Base-by-base conservation (phyloP, 1,140 invertebrate species). In the Aphelinus certus region DNA sequence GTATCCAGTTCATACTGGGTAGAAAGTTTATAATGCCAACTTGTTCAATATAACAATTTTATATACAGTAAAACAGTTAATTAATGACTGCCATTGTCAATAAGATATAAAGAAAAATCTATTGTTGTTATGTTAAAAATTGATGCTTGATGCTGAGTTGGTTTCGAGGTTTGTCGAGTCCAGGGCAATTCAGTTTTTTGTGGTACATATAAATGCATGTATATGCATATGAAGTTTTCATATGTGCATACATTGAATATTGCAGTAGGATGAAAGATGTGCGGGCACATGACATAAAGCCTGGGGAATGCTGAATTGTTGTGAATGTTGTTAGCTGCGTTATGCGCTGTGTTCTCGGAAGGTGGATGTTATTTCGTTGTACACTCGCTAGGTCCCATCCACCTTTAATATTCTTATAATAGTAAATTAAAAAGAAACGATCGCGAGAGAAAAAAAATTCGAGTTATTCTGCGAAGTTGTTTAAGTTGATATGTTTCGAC, bases 261-360 rank as follows among this genome's bases (percentile, higher is more conserved):
- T 68, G 45, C 47, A 45, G 55, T 66, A 66, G 73, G 7, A 65
- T 61, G 55, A 77, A 73, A 77, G 73, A 65, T 79, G 67, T 75
- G 75, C 63, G 57, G 71, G 78, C 75, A 73, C 76, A 78, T 66
- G 65, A 69, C 66, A 74, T 57, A 58, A 76, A 77, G 73, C 70
- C 77, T 77, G 70, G 66, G 65, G 72, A 79, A 79, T 82, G 76
- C 70, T 77, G 73, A 82, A 61, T 80, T 80, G 75, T 81, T 79
- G 79, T 80, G 79, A 77, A 79, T 82, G 74, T 77, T 81, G 66
- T 82, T 83, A 78, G 77, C 76, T 83, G 78, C 79, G 76, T 82
- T 80, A 77, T 78, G 72, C 75, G 77, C 76, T 79, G 56, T 65
- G 26, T 75, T 69, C 65, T 74, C 64, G 57, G 42, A 64, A 75